Evolutionary conservation across 2,888 invertebrate species (phyloP), one percentile per base, ranked within the genome.

Genomic region (Myathropa florea): DNA sequence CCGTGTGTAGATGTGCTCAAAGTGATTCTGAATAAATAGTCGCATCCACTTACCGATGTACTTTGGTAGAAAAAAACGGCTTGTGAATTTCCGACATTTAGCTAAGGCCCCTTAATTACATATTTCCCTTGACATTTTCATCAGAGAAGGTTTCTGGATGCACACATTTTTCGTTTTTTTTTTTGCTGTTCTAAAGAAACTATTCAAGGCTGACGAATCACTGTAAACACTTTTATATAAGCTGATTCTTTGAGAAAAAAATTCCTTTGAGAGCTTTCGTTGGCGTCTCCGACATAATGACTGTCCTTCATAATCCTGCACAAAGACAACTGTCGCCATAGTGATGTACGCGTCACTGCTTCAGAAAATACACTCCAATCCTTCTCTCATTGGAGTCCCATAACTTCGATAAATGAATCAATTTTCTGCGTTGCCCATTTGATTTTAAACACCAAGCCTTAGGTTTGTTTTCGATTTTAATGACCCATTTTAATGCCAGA

Each of bases 401-500:
- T 18, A 6, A n/a, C 4, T 46, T 46, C 7, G 14, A 76, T 28
- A 76, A 76, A 59, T 46, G 21, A 67, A 60, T 59, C 39, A 18
- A 23, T 23, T 39, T 24, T 12, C n/a, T 23, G 6, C 46, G 18
- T 60, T 10, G 30, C 21, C 55, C 14, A 23, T 53, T 53, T 18
- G 14, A 55, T 57, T 39, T 30, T 53, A 10, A 57, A 39, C 18
- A 23, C 14, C 36, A 2, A 23, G 55, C 23, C 64, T 55, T 55
- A 65, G 59, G 72, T 64, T 73, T 55, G 63, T 64, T 21, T 46
- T 14, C 30, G 30, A 23, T 67, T 30, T 55, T 79, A 71, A 60
- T 71, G 46, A 26, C 24, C 60, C 65, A 72, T 79, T 65, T n/a
- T n/a, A n/a, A n/a, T 65, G 57, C 28, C 55, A 65, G 10, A 60